Conservation (phyloP, 2,113 vertebrate genomes). For the Pluvialis apricaria region DNA sequence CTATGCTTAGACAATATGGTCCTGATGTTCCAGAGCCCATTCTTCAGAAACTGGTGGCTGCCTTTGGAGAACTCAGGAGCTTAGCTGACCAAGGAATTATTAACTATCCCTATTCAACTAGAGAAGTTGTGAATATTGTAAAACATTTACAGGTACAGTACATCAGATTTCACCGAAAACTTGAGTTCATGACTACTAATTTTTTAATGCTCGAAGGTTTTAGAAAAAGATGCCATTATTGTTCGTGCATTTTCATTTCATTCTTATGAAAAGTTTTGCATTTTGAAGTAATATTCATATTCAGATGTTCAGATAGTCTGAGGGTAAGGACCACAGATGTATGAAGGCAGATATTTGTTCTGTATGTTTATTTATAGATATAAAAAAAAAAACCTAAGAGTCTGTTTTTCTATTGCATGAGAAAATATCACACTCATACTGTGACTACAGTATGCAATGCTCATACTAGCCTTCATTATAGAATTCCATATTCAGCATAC, state of each 20-base stretch:
- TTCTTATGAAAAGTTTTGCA: neutral
- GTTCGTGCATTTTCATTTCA: neutral
- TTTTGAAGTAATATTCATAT: neutral
- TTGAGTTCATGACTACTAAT: neutral
- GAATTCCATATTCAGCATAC: neutral
- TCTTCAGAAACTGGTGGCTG: conserved; percentile 89
- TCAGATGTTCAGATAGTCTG: neutral
- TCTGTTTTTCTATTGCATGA: neutral
- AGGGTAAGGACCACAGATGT: neutral
- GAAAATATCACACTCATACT: neutral
- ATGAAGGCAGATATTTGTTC: neutral
- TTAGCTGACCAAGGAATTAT: conserved; percentile 96
- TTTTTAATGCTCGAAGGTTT: neutral
- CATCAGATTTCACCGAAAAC: neutral
- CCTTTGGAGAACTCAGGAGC: conserved; percentile 91
- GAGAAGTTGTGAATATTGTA: conserved; percentile 97
- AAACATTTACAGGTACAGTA: conserved; percentile 91
- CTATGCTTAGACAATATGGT: conserved; percentile 93
- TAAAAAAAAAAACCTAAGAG: accelerated
- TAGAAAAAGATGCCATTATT: neutral
- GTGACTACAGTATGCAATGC: neutral
- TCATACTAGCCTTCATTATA: neutral
- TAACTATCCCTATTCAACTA: conserved; percentile 96
- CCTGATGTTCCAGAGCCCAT: conserved; percentile 83
- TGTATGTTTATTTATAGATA: neutral